Conservation (phyloP, 2,113 vertebrate genomes). For the Phyllostomus hastatus region DNA sequence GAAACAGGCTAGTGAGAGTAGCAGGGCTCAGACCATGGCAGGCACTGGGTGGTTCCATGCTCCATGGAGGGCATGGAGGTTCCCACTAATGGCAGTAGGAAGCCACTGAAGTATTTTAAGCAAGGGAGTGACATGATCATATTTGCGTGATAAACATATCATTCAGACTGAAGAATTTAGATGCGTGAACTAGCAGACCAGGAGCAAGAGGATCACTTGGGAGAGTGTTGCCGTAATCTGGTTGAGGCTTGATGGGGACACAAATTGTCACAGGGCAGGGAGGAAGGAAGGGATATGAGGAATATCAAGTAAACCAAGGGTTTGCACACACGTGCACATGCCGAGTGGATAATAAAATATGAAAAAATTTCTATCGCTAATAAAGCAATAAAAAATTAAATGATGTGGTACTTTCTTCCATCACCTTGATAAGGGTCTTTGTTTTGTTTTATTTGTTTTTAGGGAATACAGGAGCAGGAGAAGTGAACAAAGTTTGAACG, state of each 20-base stretch:
- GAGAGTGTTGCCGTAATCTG: not conserved
- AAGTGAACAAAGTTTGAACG: not conserved
- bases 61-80: not conserved
- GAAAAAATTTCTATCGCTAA: not conserved
- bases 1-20: not conserved
- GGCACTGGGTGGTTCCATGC: not conserved
- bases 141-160: not conserved
- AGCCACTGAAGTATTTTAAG: not conserved
- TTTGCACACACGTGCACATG: not conserved
- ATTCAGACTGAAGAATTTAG: not conserved
- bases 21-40: not conserved
- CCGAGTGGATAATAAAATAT: not conserved
- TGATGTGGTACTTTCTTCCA: not conserved
- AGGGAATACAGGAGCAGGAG: not conserved
- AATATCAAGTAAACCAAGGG: not conserved
- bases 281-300: not conserved
- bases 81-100: not conserved
- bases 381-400: conserved; percentile 11
- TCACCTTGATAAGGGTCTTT: not conserved
- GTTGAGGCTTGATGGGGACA: not conserved
- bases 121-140: not conserved
- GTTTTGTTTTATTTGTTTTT: not conserved
- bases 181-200: not conserved
- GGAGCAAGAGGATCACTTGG: not conserved
- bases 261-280: not conserved